These are phyloP conservation scores for Corythaeola cristata DNA, from an alignment of 2,113 vertebrate species.

Conservation along the genomic window DNA sequence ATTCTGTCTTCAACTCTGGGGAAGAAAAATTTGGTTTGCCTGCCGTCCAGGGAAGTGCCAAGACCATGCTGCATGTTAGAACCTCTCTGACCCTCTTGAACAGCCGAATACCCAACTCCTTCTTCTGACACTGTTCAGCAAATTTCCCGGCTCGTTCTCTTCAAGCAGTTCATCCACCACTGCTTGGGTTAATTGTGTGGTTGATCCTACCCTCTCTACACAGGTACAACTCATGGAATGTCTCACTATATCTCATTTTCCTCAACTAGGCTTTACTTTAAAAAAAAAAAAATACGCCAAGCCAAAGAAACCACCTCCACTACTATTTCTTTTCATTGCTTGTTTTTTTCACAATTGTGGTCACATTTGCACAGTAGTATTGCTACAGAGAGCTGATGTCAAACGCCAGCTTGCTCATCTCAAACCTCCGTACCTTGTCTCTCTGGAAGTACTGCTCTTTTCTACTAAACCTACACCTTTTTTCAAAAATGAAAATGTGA, in stretches of 20 bases:
- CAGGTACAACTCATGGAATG: background rate
- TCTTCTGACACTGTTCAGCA: background rate
- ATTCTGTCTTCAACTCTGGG: background rate
- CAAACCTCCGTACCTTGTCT: fast-evolving
- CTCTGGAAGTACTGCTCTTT: no score
- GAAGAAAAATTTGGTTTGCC: background rate
- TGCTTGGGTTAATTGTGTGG: background rate
- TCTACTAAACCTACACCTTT: background rate
- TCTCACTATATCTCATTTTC: background rate
- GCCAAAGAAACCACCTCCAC: background rate
- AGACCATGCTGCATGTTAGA: background rate
- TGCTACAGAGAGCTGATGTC: background rate
- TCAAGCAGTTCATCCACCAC: background rate
- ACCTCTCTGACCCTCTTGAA: background rate
- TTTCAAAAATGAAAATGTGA: background rate
- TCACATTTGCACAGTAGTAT: fast-evolving
- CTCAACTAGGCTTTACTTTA: background rate
- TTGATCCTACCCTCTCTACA: background rate
- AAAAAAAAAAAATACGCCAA: background rate
- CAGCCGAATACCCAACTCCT: background rate
- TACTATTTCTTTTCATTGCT: background rate
- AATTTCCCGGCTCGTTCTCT: background rate
- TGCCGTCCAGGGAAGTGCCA: background rate
- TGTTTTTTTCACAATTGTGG: background rate
- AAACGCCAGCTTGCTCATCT: background rate